Base-by-base conservation (phyloP, 2,888 invertebrate genomes). In the Steinernema carpocapsae region DNA sequence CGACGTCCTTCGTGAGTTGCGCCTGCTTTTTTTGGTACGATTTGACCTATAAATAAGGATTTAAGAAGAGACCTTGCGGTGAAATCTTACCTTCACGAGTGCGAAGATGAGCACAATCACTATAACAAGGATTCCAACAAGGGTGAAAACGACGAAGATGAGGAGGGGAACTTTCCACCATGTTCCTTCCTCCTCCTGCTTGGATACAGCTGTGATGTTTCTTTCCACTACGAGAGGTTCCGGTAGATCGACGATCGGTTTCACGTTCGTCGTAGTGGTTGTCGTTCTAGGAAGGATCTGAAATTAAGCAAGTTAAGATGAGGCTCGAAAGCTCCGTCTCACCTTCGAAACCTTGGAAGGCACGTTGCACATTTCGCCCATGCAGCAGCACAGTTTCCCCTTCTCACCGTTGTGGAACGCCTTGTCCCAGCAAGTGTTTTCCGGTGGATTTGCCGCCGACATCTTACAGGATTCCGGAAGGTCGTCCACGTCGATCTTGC, bases 251-350 rank as follows among this genome's bases (percentile, higher is more conserved):
- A 22, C 26, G 4, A 14, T 24, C 4, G 64, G 64, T 32, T 17
- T 12, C 17, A 26, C 17, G 3, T 29, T 64, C 29, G 64, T 64
- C 1, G 64, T 12, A 10, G 37, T 37, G 37, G 37, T 37, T 17
- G 64, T 64, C 19, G 64, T 64, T 14, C 32, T 64, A 2, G 64
- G 64, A 17, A 64, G 26, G 14, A 64, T 64, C 64, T 64, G 32
- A 32, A 64, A 7, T 64, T 3, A 17, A 4, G 37, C 37, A 4
- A 17, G 3, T 64, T 4, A 17, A 37, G 10, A 37, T 37, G 4
- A 37, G 37, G 17, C 26, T 26, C 7, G 1, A 17, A 17, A 37
- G 14, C 7, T 64, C 2, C 22, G 22, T 26, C 17, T 64, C 22
- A 64, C 64, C 64, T 64, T 26, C 17, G 4, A 1, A 32, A 22